These are phyloP conservation scores for Andrena fulva DNA, from an alignment of 2,888 invertebrate species.

Conservation along the genomic window DNA sequence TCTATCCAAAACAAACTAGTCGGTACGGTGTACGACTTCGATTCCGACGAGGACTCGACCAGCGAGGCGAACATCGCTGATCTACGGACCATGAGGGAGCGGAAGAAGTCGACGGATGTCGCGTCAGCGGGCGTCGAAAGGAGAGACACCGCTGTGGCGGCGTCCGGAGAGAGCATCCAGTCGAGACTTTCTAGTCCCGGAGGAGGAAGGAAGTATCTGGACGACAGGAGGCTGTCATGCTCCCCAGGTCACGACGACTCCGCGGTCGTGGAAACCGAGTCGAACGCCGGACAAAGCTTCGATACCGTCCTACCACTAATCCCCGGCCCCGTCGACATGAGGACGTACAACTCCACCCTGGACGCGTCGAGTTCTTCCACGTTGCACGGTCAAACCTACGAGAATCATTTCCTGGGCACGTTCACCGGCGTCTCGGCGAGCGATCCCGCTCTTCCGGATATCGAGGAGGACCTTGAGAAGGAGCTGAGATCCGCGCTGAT, in stretches of 20 bases:
- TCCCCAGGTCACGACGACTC: constrained; percentile 75
- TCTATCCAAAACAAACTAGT: constrained; percentile 93
- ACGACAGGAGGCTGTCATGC: constrained; percentile 76
- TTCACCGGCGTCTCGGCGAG: constrained; percentile 90
- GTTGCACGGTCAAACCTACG: constrained; percentile 87
- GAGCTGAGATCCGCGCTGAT: constrained; percentile 90
- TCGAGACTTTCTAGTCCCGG: constrained; percentile 72
- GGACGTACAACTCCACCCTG: constrained; percentile 90
- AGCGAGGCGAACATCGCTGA: constrained; percentile 91
- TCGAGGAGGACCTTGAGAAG: constrained; percentile 92
- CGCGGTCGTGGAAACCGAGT: constrained; percentile 68
- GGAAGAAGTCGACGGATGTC: constrained; percentile 86
- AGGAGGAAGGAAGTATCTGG: constrained; percentile 71
- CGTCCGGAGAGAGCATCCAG: constrained; percentile 69
- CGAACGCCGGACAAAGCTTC: constrained; percentile 83
- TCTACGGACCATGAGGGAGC: constrained; percentile 92
- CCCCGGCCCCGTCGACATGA: constrained; percentile 96
- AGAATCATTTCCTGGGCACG: constrained; percentile 88
- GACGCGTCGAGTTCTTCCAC: constrained; percentile 86
- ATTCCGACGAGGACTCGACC: constrained; percentile 93
- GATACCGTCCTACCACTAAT: constrained; percentile 90
- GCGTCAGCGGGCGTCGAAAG: constrained; percentile 51
- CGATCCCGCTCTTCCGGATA: constrained; percentile 90
- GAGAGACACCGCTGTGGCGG: constrained; percentile 64
- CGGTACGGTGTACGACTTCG: constrained; percentile 94